Evolutionary conservation across 2,797 vertebrate genomes (phyloP), one percentile per base, ranked within the genome.

Genomic region (Pteropus rufus): DNA sequence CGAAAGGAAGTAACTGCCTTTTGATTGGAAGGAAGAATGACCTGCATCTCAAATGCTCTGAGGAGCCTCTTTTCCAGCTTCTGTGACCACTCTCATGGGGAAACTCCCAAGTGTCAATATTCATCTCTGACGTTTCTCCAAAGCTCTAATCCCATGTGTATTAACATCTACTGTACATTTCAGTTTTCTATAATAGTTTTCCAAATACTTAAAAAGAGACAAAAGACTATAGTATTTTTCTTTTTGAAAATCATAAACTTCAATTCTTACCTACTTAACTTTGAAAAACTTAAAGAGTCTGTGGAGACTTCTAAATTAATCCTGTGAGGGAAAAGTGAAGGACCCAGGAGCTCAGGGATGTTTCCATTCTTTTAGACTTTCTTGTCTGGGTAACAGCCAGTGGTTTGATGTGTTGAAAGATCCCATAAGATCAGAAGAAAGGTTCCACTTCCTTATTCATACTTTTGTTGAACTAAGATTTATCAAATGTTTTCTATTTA

Each of bases 221-320:
- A 64, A 60, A 52, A n/a, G 6, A 4, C 24, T 92, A 79, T 80
- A n/a, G 69, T 18, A 36, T 7, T 79, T 90, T 64, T n/a, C 14
- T 31, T 92, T 93, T 95, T 86, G 18, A 92, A 65, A 92, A 56
- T 89, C 18, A 31, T 36, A 49, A 52, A 44, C n/a, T 92, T 90
- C 21, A 3, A 70, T 64, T 84, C 64, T 91, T 19, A 90, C 3
- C 21, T 36, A 89, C 34, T 44, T 92, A 77, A 82, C 31, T 67
- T 67, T 7, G 39, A 64, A 64, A 49, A 96, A 69, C 91, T 39
- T 89, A 6, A 95, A 91, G n/a, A 93, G 67, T 90, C 52, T 75
- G 34, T 36, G 39, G 83, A 83, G 39, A 94, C 75, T 56, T 75
- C 91, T 23, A 94, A 94, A 79, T 83, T 44, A 75, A 21, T 83